A percentile compares a stretch with the other conserved stretches of the same genome.
Evolutionary conservation across 1,140 invertebrate species (phyloP).

Genomic region (Caerostris extrusa): DNA sequence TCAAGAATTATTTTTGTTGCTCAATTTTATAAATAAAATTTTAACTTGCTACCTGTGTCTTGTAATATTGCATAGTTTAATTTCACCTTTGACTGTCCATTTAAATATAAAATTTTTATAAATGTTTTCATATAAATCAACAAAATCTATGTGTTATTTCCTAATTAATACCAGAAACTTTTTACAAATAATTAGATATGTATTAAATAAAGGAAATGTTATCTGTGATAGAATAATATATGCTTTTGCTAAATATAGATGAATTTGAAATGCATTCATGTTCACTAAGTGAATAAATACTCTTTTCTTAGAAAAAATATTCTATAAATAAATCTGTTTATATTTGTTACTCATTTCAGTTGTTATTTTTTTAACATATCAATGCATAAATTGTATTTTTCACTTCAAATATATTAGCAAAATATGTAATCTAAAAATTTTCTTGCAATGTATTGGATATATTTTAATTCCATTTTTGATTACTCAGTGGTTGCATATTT

Average conservation of each 20-base stretch:
- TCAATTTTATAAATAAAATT: not conserved
- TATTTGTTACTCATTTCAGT: too few relatives aligned
- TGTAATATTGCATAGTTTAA: not conserved
- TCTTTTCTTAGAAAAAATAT: too few relatives aligned
- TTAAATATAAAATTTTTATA: not conserved
- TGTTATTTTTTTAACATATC: too few relatives aligned
- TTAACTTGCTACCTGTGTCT: not conserved
- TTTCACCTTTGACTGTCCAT: not conserved
- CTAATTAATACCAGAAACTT: not conserved
- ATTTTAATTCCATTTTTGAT: too few relatives aligned
- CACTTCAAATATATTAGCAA: too few relatives aligned
- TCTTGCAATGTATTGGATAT: too few relatives aligned
- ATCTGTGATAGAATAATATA: constrained; percentile 11
- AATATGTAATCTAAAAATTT: too few relatives aligned
- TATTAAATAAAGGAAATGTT: not conserved
- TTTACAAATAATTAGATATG: not conserved
- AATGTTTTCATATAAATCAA: not conserved
- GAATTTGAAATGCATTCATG: too few relatives aligned
- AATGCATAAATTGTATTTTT: too few relatives aligned
- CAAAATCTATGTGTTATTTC: not conserved
- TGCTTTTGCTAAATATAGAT: not conserved
- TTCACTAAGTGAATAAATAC: too few relatives aligned
- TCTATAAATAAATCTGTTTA: too few relatives aligned
- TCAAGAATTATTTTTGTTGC: not conserved
- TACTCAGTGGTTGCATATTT: too few relatives aligned